Evolutionary conservation across 2,113 vertebrate species (phyloP), one percentile per base, ranked within the genome.

Genomic region (Oxygymnocypris stewartii): DNA sequence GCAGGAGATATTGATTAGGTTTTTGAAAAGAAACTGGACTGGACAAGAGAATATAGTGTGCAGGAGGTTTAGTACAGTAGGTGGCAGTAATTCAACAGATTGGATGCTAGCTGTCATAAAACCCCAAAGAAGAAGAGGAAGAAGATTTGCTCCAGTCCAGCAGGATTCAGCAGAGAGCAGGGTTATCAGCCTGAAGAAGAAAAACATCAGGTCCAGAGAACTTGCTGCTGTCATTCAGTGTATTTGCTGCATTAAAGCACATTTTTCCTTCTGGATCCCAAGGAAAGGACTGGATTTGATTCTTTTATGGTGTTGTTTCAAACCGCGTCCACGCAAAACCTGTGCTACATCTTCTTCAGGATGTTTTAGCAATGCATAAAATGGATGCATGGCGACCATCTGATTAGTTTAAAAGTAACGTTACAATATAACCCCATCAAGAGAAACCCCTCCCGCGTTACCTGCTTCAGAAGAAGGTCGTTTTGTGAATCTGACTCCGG

Each of bases 151-250:
- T 69, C 65, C 65, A 31, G 65, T 71, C 18, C 71, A n/a, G 9
- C 7, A 42, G 71, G 20, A 35, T 0, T 18, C 71, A 74, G 18
- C 4, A 42, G 37, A 44, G 71, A 51, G 13, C 28, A 54, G 49
- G 14, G 20, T 35, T 35, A 31, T 6, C 0, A 31, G 16, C n/a
- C 16, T n/a, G 8, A 61, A 75, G 37, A 67, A 28, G n/a, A 47
- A 7, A 47, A 11, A 18, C 37, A 67, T 25, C 23, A 10, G 2
- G 0, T 59, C 11, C 5, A 61, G 13, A 44, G 79, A 59, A 81
- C 23, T 81, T 81, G 57, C 23, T 47, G 23, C 79, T 65, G 79
- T 65, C 73, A 76, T 47, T 59, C 49, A 37, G 37, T 6, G 14
- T 81, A 40, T 67, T 40, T 63, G 23, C 12, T 11, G 20, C 37